phyloP scores from a whole-genome alignment of 2,888 invertebrate species.

The Acleris literana region DNA sequence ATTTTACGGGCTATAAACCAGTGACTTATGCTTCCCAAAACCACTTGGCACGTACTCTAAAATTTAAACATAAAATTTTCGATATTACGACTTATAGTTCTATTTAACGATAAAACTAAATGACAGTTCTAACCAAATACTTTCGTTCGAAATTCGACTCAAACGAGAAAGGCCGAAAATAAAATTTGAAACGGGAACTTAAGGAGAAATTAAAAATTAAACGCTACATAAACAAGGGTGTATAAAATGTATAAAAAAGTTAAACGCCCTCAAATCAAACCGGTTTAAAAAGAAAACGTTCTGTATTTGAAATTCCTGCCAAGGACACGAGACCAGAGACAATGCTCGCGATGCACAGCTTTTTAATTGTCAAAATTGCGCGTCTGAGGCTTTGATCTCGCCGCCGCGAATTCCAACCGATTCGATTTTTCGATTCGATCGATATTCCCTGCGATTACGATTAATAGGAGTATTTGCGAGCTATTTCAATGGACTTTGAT shows the following conservation, averaged over 20 bases:
- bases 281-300: slow-evolving; percentile 60
- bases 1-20: slow-evolving; percentile 78
- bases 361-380: slow-evolving; percentile 82
- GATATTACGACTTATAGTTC: slow-evolving; percentile 79
- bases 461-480: slow-evolving; percentile 19
- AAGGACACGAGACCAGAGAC: slow-evolving; percentile 69
- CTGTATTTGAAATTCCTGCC: slow-evolving; percentile 71
- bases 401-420: slow-evolving; percentile 59
- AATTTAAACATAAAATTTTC: slow-evolving; percentile 72
- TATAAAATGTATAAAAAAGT: slow-evolving; percentile 26
- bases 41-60: slow-evolving; percentile 51
- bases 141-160: slow-evolving; percentile 2
- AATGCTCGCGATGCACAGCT: slow-evolving; percentile 72
- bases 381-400: slow-evolving; percentile 63
- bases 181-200: slow-evolving; percentile 12
- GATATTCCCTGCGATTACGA: slow-evolving; percentile 35
- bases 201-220: slow-evolving; percentile 50
- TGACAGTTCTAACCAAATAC: slow-evolving; percentile 45
- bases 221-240: slow-evolving; percentile 46
- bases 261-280: slow-evolving; percentile 61
- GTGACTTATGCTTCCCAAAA: slow-evolving; percentile 65
- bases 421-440: slow-evolving; percentile 53
- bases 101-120: slow-evolving; percentile 77
- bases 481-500: background rate
- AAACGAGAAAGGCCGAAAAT: slow-evolving; percentile 2